A percentile compares a stretch with the other conserved stretches of the same genome.
Conservation (phyloP, 2,888 invertebrate genomes). For the Caenorhabditis sp. region DNA sequence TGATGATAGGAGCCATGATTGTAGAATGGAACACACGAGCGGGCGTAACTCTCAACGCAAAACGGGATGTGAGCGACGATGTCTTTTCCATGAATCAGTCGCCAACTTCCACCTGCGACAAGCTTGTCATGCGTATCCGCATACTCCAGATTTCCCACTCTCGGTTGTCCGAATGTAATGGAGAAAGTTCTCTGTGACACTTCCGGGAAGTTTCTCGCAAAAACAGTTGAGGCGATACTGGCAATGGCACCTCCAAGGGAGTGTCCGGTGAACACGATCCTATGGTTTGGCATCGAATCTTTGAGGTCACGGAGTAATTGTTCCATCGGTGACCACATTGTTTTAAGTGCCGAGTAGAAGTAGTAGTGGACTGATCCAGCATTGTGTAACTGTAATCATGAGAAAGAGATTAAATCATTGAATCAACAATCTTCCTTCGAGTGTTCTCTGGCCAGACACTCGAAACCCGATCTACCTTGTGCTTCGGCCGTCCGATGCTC, state of each 20-base stretch:
- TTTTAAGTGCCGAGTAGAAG: conserved; percentile 77
- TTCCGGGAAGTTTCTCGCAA: conserved; percentile 69
- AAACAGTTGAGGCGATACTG: conserved; percentile 77
- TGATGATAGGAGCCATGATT: conserved; percentile 82
- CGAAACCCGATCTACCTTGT: conserved; percentile 59
- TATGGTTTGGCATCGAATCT: conserved; percentile 52
- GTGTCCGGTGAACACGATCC: conserved; percentile 79
- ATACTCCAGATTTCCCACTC: conserved; percentile 80
- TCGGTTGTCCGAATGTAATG: conserved; percentile 81
- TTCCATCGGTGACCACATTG: conserved; percentile 73
- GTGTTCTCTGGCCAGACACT: conserved; percentile 21
- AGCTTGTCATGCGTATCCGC: conserved; percentile 74
- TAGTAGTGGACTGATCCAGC: conserved; percentile 81
- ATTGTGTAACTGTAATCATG: conserved; percentile 68
- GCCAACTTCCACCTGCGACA: conserved; percentile 73
- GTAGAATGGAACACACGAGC: conserved; percentile 70
- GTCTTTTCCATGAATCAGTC: conserved; percentile 76
- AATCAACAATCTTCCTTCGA: too few relatives aligned
- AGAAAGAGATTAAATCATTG: neutral
- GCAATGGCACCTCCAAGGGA: conserved; percentile 80
- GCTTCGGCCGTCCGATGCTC: conserved; percentile 77
- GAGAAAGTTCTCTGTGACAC: conserved; percentile 52
- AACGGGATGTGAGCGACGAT: conserved; percentile 79
- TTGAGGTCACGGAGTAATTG: conserved; percentile 33
- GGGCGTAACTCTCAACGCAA: conserved; percentile 66